Base-by-base conservation (phyloP, 2,797 vertebrate genomes). In the Spatula versicolor region DNA sequence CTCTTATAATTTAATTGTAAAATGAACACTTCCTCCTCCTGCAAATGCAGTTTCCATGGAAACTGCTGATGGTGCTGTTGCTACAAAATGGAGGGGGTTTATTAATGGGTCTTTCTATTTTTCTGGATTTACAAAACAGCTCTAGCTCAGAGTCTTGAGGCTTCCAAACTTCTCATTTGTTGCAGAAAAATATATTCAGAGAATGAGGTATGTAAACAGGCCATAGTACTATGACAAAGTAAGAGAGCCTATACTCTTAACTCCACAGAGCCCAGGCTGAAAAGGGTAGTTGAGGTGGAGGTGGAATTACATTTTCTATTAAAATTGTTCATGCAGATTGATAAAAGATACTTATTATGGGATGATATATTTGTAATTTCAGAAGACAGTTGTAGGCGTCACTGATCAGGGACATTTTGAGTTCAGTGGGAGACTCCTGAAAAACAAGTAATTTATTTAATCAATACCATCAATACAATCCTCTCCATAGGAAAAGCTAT, bases 31-130 rank as follows among this genome's bases (percentile, higher is more conserved):
- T 83, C 39, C 73, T 95, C 62, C 85, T 88, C 35, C 69, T 92
- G 89, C 77, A 86, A 66, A 54, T 52, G 48, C 81, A 84, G 97
- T 97, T 97, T 95, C 96, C 94, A 92, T 97, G 85, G 97, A 95
- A 97, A 97, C 96, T 69, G 73, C 58, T 96, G 90, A 28, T 88
- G 66, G 39, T 76, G 35, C 31, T 75, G 56, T 16, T 60, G 50
- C 76, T 92, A 31, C 39, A 88, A 86, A 94, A 56, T 66, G 76
- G 90, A 93, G 75, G 19, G n/a, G 22, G 4, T 28, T 96, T 93
- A 88, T 84, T 88, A 93, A 79, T 22, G 23, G 33, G 64, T 74
- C 59, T 77, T 91, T 75, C 80, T 75, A 10, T 28, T 64, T 76
- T 94, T 77, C 45, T 75, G 82, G 71, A 55, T 88, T 83, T 78